phyloP scores from a whole-genome alignment of 2,797 vertebrate species.

The Acanthiza pusilla region DNA sequence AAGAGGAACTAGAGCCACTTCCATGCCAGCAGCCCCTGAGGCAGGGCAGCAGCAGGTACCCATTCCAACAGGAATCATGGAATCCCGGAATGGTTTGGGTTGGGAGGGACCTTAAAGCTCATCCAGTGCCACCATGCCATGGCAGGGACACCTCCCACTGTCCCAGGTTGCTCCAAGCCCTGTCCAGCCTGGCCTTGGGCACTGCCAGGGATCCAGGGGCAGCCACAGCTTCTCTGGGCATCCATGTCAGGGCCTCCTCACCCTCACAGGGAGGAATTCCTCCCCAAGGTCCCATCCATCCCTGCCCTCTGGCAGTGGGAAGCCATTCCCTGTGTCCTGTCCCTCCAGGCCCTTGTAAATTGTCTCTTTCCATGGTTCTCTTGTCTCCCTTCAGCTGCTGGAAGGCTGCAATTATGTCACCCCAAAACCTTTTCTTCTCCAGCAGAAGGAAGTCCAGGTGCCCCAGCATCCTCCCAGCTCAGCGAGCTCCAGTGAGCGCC shows the following conservation, averaged over 20 bases:
- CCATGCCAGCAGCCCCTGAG: neutral
- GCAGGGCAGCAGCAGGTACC: neutral
- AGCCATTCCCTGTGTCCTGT: neutral
- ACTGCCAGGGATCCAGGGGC: neutral
- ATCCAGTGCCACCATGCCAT: neutral
- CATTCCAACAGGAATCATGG: neutral
- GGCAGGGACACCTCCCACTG: neutral
- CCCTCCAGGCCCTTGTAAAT: neutral
- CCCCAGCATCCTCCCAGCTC: neutral
- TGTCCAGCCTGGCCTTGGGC: fast-evolving
- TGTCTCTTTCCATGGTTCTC: neutral
- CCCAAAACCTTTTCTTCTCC: neutral
- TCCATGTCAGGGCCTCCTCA: neutral
- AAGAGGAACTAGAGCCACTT: neutral
- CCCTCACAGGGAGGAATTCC: neutral
- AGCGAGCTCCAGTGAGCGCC: neutral
- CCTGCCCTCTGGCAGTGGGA: fast-evolving
- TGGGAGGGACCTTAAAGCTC: neutral
- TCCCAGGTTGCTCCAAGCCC: neutral
- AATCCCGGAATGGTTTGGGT: neutral
- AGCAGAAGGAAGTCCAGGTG: neutral
- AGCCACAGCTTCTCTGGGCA: neutral
- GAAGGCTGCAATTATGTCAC: neutral
- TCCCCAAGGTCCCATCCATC: too few species aligned
- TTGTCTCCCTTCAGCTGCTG: neutral